Base-by-base conservation (phyloP, 30 jellyfish, hydroid and myxozoan genomes). In the Cassiopea andromeda region DNA sequence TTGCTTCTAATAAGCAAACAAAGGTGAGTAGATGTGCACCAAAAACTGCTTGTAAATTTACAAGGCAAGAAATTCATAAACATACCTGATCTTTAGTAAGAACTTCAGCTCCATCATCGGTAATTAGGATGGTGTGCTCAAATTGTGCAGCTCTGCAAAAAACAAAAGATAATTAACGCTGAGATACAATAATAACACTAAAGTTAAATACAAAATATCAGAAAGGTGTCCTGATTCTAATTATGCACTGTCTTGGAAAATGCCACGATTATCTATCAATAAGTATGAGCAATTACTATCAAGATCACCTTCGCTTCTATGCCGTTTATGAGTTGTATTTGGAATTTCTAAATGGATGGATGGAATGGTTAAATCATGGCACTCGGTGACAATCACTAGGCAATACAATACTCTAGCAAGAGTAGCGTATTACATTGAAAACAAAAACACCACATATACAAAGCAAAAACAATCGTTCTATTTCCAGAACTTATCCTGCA, bases 41-140 rank as follows among this genome's bases (percentile, higher is more conserved):
- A 54, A 6, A 3, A 54, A 6, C 7, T 54, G 12, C 12, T 10
- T 54, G 12, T 54, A 54, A 6, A 54, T 3, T 54, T 54, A 54
- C 10, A 6, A 72, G 50, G 64, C 12, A 10, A 54, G 12, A 54
- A 54, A 54, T 54, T 64, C 6, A 9, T 38, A 1, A 46, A 60
- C 68, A 19, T 80, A 91, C 97, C 97, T 68, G 78, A 69, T 91
- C 97, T 12, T 68, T 81, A 17, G 97, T 91, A 64, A 91, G 94
- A 1, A 91, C 91, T 60, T 91, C 94, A n/a, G 48, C 93, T 54
- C 97, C 97, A 83, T 84, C 75, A 45, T 84, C 92, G 5, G 97
- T 91, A 13, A 91, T 78, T 81, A 91, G 83, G 61, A 91, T 54
- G 44, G 97, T 91, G 73, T 91, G 97, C 71, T 91, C 97, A 91